Base-by-base conservation (phyloP, 1,140 invertebrate species). In the Dinoponera quadriceps region DNA sequence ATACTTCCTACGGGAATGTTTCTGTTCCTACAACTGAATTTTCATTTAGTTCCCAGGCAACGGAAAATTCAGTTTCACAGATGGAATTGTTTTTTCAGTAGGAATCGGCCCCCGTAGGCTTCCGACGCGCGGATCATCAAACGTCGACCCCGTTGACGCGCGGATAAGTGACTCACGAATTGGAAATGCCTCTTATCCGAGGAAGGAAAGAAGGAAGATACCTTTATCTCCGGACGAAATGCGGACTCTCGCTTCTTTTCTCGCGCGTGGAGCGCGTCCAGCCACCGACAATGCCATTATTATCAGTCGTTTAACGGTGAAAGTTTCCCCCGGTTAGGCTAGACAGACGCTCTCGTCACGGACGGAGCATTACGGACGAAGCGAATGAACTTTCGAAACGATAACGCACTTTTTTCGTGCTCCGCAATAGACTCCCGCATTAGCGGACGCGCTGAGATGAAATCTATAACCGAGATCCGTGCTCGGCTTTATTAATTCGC, bases 251-350 rank as follows among this genome's bases (percentile, higher is more conserved):
- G 60, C 81, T 72, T 29, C 71, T 75, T 71, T 63, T 49, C 38
- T 65, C 54, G 11, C 29, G 65, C 57, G 78, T 80, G 68, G 25
- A n/a, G 27, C 44, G 49, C 57, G 38, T 51, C 49, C 20, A 29
- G n/a, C 20, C 5, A 54, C 22, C 71, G 11, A 62, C 71, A 55
- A 65, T 54, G 48, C 44, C 54, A 73, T 78, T 71, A 86, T 84
- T 84, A 84, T 88, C 54, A 49, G 29, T 25, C 29, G 72, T 84
- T 86, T 84, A 87, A 88, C 62, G 29, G 82, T 86, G 86, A 87
- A 86, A 88, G 82, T 86, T 69, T 49, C 78, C 18, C 33, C 49
- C 29, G 49, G 72, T 86, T 85, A 48, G 27, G 55, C 60, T 55
- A 27, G 9, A 55, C 33, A 33, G 25, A 16, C 55, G 1, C 38